A percentile compares a stretch with the other conserved stretches of the same genome.
Evolutionary conservation across 2,888 invertebrate genomes (phyloP).

Genomic region (Noctua janthina): DNA sequence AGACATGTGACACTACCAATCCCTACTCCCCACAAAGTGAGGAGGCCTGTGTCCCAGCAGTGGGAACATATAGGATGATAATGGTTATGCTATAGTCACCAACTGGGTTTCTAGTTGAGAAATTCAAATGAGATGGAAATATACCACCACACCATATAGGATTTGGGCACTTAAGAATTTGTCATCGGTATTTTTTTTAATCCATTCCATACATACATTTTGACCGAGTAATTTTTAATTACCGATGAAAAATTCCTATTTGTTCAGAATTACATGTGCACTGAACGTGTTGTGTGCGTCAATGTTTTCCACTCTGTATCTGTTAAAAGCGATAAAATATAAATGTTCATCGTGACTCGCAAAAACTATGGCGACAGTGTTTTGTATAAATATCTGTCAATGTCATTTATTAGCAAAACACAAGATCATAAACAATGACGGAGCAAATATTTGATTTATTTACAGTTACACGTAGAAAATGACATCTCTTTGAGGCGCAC

Average conservation of each 20-base stretch:
- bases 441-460: conserved; percentile 7
- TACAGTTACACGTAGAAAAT: neutral
- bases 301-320: neutral
- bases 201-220: no score
- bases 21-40: no score
- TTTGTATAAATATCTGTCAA: neutral
- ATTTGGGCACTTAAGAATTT: no score
- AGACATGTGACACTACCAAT: no score
- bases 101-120: no score
- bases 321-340: neutral
- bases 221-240: neutral
- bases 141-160: no score
- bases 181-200: no score
- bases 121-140: no score
- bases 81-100: no score
- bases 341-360: conserved; percentile 11
- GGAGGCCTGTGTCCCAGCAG: no score
- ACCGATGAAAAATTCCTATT: neutral
- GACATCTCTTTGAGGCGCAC: no score
- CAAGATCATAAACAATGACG: conserved; percentile 1
- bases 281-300: neutral
- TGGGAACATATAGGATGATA: no score
- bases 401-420: neutral
- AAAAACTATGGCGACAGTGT: neutral
- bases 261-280: neutral